These are phyloP conservation scores for Pomatostomus ruficeps DNA, from an alignment of 2,113 vertebrate genomes.

Conservation along the genomic window DNA sequence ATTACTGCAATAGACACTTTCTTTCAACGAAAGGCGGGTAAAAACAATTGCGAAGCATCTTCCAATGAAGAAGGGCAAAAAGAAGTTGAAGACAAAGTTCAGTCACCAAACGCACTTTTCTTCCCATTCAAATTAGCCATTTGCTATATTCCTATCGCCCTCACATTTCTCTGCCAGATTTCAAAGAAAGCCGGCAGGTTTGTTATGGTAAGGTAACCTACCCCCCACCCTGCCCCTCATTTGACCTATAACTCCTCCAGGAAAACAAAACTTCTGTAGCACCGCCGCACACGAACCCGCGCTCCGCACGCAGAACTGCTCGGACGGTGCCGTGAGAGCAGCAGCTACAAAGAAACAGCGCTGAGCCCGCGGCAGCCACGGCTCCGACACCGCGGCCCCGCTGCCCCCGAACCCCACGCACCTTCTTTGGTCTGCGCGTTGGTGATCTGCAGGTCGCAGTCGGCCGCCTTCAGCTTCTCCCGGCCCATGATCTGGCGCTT, in stretches of 20 bases:
- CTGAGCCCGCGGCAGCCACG: background rate
- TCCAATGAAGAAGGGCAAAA: background rate
- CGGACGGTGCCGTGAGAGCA: background rate
- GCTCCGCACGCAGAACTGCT: background rate
- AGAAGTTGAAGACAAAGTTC: background rate
- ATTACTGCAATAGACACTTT: background rate
- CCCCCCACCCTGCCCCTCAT: accelerated
- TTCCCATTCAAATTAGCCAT: background rate
- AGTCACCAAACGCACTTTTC: background rate
- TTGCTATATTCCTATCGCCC: background rate
- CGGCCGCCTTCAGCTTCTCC: slow-evolving; percentile 89
- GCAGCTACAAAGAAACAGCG: background rate
- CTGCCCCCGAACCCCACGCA: slow-evolving; percentile 13
- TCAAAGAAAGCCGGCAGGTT: background rate
- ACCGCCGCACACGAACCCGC: accelerated
- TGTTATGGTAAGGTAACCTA: accelerated
- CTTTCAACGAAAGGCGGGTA: background rate
- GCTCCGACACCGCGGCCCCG: background rate
- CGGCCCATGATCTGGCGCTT: slow-evolving; percentile 95
- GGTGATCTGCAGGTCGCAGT: slow-evolving; percentile 95
- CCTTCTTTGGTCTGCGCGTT: slow-evolving; percentile 97
- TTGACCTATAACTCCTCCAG: background rate
- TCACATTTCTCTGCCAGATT: background rate
- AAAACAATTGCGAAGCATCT: background rate
- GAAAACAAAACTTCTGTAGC: background rate